phyloP scores from a whole-genome alignment of 2,888 invertebrate genomes.

The Timema cristinae region DNA sequence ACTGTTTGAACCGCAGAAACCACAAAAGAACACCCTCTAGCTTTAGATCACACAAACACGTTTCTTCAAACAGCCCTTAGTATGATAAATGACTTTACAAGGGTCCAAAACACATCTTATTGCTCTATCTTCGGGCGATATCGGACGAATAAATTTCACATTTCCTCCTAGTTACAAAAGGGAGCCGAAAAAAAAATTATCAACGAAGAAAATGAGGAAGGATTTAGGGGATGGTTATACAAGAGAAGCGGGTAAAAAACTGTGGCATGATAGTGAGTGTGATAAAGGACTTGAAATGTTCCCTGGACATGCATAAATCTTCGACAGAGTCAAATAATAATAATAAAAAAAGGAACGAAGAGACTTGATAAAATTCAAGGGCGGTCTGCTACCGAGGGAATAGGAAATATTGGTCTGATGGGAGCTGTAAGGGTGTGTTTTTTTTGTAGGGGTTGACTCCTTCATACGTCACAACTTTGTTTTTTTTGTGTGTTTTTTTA shows the following conservation, averaged over 20 bases:
- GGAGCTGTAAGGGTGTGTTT: slow-evolving; percentile 1
- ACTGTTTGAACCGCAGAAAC: too few relatives aligned
- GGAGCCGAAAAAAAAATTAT: too few relatives aligned
- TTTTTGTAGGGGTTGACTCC: too few relatives aligned
- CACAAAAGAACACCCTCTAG: too few relatives aligned
- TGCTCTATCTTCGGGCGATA: slow-evolving; percentile 11
- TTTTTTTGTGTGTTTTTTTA: too few relatives aligned
- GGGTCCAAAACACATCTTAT: slow-evolving; percentile 7
- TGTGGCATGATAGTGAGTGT: slow-evolving; percentile 10
- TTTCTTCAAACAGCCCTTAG: neutral
- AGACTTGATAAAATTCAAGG: slow-evolving; percentile 13
- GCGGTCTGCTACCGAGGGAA: slow-evolving; percentile 1
- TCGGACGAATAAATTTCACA: slow-evolving; percentile 16
- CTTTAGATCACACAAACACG: too few relatives aligned
- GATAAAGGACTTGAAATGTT: slow-evolving; percentile 10
- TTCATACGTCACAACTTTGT: too few relatives aligned
- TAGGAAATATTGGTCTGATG: slow-evolving; percentile 10
- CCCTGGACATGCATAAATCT: slow-evolving; percentile 9
- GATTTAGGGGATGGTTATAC: too few relatives aligned
- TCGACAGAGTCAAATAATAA: slow-evolving; percentile 15
- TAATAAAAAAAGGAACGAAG: neutral
- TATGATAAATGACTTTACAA: slow-evolving; percentile 14
- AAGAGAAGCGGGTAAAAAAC: neutral
- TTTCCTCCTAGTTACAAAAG: slow-evolving; percentile 6
- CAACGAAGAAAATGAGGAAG: too few relatives aligned